These are phyloP conservation scores for Hiodon tergisus DNA, from an alignment of 2,113 vertebrate genomes.

Conservation along the genomic window DNA sequence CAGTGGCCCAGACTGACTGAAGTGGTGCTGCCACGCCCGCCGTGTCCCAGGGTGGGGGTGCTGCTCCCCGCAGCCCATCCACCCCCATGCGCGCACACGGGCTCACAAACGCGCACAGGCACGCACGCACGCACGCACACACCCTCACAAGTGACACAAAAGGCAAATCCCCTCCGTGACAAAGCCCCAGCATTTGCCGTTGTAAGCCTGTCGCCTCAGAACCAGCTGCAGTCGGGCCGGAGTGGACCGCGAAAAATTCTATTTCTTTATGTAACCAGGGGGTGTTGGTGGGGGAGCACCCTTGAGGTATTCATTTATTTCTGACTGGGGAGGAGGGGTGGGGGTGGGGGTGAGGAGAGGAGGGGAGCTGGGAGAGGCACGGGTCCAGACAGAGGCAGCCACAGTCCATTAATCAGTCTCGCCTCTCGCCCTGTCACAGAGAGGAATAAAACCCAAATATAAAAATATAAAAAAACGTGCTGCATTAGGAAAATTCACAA, in stretches of 20 bases:
- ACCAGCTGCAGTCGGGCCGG: slow-evolving; percentile 16
- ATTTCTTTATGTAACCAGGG: slow-evolving; percentile 29
- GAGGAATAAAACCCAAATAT: slow-evolving; percentile 19
- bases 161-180: slow-evolving; percentile 20
- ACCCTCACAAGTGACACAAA: slow-evolving; percentile 33
- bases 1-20: not conserved
- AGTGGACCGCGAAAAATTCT: slow-evolving; percentile 15
- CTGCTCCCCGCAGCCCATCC: not conserved
- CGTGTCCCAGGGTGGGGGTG: not conserved
- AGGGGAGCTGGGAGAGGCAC: slow-evolving; percentile 11
- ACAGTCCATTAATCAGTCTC: slow-evolving; percentile 34
- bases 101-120: not conserved
- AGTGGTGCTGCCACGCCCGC: not conserved
- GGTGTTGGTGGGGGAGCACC: slow-evolving; percentile 31
- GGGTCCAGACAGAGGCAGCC: slow-evolving; percentile 29
- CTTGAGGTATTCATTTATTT: slow-evolving; percentile 38
- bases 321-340: slow-evolving; percentile 3
- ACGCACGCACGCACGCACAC: not conserved
- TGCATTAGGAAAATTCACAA: slow-evolving; percentile 18
- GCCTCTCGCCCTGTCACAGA: not conserved
- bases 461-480: slow-evolving; percentile 6
- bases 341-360: slow-evolving; percentile 8
- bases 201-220: slow-evolving; percentile 21
- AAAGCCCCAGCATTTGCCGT: slow-evolving; percentile 10
- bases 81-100: not conserved